Percentiles rank a stretch among this genome's conserved stretches.
Evolutionary conservation across 2,888 invertebrate species (phyloP).

Genomic region (Teleiodes luculella): DNA sequence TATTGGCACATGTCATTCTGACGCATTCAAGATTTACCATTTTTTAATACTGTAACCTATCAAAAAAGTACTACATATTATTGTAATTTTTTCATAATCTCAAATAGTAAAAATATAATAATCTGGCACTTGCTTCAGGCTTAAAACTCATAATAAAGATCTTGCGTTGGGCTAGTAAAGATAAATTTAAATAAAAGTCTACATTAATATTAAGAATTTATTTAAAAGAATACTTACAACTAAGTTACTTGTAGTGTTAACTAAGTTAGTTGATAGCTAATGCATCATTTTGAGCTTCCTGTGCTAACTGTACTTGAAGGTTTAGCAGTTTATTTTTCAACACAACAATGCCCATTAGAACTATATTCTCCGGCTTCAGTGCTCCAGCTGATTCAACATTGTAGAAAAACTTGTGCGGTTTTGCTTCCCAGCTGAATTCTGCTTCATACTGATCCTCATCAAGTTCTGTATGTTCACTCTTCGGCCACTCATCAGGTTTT

Average conservation of each 20-base stretch:
- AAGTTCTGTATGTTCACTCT: slow-evolving; percentile 96
- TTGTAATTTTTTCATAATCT: too few species aligned
- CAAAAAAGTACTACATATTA: too few species aligned
- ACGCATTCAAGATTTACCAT: too few species aligned
- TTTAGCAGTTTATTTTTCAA: slow-evolving; percentile 97
- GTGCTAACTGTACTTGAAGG: slow-evolving; percentile 93
- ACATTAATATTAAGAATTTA: neutral
- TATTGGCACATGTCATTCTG: too few species aligned
- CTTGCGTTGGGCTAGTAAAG: too few species aligned
- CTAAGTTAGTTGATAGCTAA: slow-evolving; percentile 81
- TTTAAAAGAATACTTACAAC: neutral
- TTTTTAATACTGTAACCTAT: too few species aligned
- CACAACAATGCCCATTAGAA: slow-evolving; percentile 94
- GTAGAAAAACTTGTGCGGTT: slow-evolving; percentile 97
- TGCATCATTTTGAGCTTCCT: slow-evolving; percentile 91
- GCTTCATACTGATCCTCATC: slow-evolving; percentile 96
- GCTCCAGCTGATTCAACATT: slow-evolving; percentile 98
- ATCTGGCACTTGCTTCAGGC: too few species aligned
- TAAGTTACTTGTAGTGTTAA: neutral
- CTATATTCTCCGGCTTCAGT: slow-evolving; percentile 96
- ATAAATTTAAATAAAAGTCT: neutral
- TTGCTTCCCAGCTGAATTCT: slow-evolving; percentile 94
- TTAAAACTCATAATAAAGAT: too few species aligned
- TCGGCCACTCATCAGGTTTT: slow-evolving; percentile 99
- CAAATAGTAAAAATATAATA: too few species aligned